Evolutionary conservation across 2,888 invertebrate species (phyloP), one percentile per base, ranked within the genome.

Genomic region (Tortrix viridana): DNA sequence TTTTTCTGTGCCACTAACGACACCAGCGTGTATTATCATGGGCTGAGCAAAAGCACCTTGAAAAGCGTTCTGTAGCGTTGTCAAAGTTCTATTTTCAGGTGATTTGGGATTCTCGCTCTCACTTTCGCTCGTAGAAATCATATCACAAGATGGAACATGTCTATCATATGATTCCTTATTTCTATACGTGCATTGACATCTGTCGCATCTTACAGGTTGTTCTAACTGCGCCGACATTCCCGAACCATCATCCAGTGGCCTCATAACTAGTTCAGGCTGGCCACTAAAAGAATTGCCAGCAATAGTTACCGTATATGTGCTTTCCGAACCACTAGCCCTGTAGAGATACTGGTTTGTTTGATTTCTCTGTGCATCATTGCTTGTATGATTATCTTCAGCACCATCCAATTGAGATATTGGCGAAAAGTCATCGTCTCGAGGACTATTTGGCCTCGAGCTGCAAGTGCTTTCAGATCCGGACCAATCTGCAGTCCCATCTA

Each of bases 171-270:
- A 97, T 65, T 95, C 95, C 68, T 95, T 95, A 53, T 96, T 97
- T 74, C 97, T 93, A 76, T 97, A 97, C 2, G 97, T 97, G 76
- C 97, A 96, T 74, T 96, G 96, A 79, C 98, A 98, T 68, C 96
- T 94, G 71, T 96, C 95, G 84, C 98, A 98, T 74, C 96, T 96
- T 0, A 98, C 97, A 6, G 96, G 96, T 72, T 95, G 94, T 72
- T 96, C 95, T 44, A 93, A 92, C 58, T 93, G 91, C 50, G 92
- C 92, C 41, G 89, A 76, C 48, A 81, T 77, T 1, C 77, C 78
- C 26, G 85, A 77, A 26, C 78, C 80, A 56, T 92, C 92, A 60
- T 90, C 92, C 64, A 91, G 74, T 5, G 91, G 86, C 60, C 91
- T 78, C 89, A 92, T 92, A 1, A 88, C 88, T 65, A 85, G 77